Evolutionary conservation across 2,113 vertebrate genomes (phyloP), one percentile per base, ranked within the genome.

Genomic region (Anas platyrhynchos): DNA sequence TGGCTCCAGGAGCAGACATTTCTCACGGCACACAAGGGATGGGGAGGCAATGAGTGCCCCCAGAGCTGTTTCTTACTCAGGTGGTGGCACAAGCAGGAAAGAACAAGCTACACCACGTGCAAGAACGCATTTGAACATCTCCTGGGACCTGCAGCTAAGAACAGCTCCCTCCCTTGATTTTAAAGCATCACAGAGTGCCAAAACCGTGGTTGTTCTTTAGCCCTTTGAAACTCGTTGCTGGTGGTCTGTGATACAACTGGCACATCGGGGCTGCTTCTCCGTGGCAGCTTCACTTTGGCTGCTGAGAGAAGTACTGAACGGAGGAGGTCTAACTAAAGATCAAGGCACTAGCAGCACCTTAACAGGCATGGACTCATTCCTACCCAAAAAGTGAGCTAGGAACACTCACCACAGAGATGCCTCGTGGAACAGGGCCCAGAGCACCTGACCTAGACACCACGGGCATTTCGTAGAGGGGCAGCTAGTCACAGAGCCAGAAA

Each of bases 1-100:
- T 2, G 15, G 7, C 11, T 32, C 5, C 18, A 13, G 62, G 55
- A 18, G 25, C 23, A 31, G 23, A 41, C 8, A 8, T 4, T 0
- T 29, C 41, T 71, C 18, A 9, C 26, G 25, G n/a, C 46, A 27
- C 21, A 23, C 8, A 16, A 38, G 21, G 44, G 32, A 73, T 29
- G 3, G 11, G 5, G 9, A 41, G 36, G 27, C 15, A 3, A 22
- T 1, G 4, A 1, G 4, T 7, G 67, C 23, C 4, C 1, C 26
- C 26, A 31, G 43, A 41, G 6, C 44, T 29, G 36, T 27, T 31
- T 38, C 68, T 36, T 15, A 12, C 3, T 27, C 12, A 66, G 23
- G 67, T 36, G 44, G 61, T 36, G 38, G 74, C 3, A 32, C 22
- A 32, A 38, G 54, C 16, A 52, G 43, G 61, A 46, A 43, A 38